A percentile compares a stretch with the other conserved stretches of the same genome.
These are phyloP conservation scores for Hydropsyche tenuis DNA, from an alignment of 1,140 invertebrate genomes.

Conservation along the genomic window DNA sequence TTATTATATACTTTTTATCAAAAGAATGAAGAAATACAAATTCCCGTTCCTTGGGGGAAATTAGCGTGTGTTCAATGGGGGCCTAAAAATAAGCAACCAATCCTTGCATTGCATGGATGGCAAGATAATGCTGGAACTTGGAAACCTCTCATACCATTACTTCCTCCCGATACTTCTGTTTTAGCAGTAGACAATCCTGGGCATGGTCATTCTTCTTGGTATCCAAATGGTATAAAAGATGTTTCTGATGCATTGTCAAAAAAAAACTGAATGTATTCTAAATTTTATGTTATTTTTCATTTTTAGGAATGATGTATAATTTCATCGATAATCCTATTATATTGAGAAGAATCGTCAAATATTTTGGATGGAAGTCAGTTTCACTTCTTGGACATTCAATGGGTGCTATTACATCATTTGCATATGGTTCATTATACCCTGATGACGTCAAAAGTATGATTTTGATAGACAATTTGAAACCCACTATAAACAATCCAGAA, in stretches of 20 bases:
- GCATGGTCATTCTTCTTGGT: conserved; percentile 74
- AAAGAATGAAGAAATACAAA: conserved; percentile 67
- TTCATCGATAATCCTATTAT: conserved; percentile 64
- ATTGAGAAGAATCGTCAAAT: conserved; percentile 65
- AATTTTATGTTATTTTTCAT: no score
- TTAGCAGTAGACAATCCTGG: conserved; percentile 75
- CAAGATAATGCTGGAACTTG: conserved; percentile 78
- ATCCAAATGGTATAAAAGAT: conserved; percentile 62
- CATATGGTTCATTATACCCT: conserved; percentile 66
- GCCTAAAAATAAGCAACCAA: conserved; percentile 65
- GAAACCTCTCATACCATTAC: conserved; percentile 69
- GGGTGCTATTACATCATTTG: conserved; percentile 67
- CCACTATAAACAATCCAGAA: conserved; percentile 54
- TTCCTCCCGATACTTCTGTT: conserved; percentile 66
- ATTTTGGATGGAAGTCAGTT: conserved; percentile 74
- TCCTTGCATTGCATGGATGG: conserved; percentile 78
- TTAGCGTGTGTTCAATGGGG: conserved; percentile 76
- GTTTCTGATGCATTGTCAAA: not conserved
- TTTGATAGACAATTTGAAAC: conserved; percentile 68
- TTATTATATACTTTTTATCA: not conserved
- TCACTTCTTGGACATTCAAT: conserved; percentile 74
- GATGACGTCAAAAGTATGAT: conserved; percentile 68
- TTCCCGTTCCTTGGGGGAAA: conserved; percentile 72
- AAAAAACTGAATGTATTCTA: not conserved
- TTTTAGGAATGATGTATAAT: conserved; percentile 66